A percentile compares a stretch with the other conserved stretches of the same genome.
phyloP scores from a whole-genome alignment of 2,888 invertebrate genomes.

The Dryococelus australis region DNA sequence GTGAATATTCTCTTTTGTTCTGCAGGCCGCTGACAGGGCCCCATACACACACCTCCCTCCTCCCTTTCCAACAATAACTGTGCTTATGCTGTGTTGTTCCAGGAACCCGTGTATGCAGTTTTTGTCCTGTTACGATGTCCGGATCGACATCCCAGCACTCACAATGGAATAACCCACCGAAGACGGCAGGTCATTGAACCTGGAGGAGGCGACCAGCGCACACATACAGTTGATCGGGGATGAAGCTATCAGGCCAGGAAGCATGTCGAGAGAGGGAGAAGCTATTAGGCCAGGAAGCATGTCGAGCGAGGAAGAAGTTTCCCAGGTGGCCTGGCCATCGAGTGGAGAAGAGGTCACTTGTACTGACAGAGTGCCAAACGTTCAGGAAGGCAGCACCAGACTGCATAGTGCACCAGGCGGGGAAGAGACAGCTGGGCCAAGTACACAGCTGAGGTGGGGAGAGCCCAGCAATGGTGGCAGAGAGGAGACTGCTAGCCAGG shows the following conservation, averaged over 20 bases:
- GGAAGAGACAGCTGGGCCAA: background rate
- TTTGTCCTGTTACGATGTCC: background rate
- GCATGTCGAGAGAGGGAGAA: background rate
- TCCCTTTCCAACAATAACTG: no score
- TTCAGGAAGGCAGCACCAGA: no score
- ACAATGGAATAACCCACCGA: background rate
- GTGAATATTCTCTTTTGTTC: no score
- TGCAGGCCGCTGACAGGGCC: no score
- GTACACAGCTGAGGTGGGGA: background rate
- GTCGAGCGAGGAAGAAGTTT: no score
- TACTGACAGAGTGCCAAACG: no score
- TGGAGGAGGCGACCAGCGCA: background rate
- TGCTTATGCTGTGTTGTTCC: background rate
- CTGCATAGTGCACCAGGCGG: background rate
- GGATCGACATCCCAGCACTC: background rate
- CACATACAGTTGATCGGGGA: background rate
- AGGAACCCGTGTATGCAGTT: background rate
- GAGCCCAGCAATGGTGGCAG: background rate
- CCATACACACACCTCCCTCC: no score
- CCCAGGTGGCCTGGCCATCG: no score
- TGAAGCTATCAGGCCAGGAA: background rate
- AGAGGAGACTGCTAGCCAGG: no score
- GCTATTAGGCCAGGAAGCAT: no score
- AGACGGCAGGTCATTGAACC: background rate
- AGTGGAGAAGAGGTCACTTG: no score